These are phyloP conservation scores for Cercopithecus mona DNA, from an alignment of 2,113 vertebrate species.

Conservation along the genomic window DNA sequence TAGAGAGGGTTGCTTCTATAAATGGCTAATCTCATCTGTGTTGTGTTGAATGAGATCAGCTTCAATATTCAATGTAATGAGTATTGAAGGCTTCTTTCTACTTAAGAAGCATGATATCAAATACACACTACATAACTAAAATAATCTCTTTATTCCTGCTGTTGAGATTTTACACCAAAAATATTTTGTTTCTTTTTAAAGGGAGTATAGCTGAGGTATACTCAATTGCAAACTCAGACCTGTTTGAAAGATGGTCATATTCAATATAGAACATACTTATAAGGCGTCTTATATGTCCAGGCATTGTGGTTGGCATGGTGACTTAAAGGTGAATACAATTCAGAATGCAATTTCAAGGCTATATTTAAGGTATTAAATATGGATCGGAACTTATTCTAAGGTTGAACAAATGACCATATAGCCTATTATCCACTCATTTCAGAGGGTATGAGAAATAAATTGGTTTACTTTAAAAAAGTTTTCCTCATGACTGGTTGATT, in stretches of 20 bases:
- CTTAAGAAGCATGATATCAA: background rate
- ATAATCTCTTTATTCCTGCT: background rate
- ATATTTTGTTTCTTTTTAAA: background rate
- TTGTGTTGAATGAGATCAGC: conserved; percentile 26
- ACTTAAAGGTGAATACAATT: background rate
- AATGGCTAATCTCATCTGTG: background rate
- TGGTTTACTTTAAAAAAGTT: conserved; percentile 2
- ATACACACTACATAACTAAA: background rate
- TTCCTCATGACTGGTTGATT: background rate
- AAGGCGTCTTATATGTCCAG: background rate
- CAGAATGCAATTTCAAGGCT: background rate
- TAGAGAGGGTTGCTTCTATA: background rate
- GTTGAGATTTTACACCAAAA: background rate
- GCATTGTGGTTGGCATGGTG: background rate
- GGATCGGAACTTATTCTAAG: conserved; percentile 21
- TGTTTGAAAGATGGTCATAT: background rate
- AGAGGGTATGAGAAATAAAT: background rate
- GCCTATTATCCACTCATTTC: background rate
- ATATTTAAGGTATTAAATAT: conserved; percentile 33
- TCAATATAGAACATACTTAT: background rate
- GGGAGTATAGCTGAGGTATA: fast-evolving
- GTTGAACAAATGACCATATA: background rate
- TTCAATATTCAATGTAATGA: background rate
- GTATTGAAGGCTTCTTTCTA: background rate
- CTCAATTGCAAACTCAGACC: background rate